phyloP scores from a whole-genome alignment of 1,140 invertebrate genomes.

The Papilio machaon region DNA sequence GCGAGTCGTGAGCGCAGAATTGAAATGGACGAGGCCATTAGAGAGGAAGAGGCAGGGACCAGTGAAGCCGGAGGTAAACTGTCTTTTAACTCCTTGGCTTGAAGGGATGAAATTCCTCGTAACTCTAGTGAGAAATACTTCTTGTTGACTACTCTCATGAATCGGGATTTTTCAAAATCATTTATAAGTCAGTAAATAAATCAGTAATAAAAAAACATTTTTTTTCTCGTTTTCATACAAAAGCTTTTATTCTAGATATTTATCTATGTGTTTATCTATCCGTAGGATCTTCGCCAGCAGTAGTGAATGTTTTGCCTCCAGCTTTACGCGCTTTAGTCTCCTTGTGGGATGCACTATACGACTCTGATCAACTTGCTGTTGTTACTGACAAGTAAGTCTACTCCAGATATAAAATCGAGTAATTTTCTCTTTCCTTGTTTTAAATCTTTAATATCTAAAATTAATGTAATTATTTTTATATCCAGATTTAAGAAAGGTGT shows the following conservation, averaged over 20 bases:
- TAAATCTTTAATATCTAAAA: not conserved
- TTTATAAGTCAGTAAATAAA: no score
- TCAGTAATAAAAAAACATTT: no score
- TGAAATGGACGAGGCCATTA: constrained; percentile 68
- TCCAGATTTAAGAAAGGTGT: constrained; percentile 52
- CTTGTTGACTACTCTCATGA: no score
- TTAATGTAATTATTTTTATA: constrained; percentile 26
- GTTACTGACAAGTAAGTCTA: constrained; percentile 68
- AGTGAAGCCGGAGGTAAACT: constrained; percentile 48
- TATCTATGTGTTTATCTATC: constrained; percentile 47
- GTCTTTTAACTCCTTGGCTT: not conserved
- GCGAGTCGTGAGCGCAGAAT: constrained; percentile 84
- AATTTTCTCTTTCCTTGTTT: not conserved
- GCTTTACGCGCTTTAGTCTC: constrained; percentile 92
- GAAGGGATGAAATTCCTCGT: not conserved
- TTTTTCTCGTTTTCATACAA: no score
- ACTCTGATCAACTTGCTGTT: constrained; percentile 62
- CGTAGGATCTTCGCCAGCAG: constrained; percentile 73
- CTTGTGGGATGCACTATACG: constrained; percentile 94
- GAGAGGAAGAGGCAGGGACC: constrained; percentile 83
- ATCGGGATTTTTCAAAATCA: no score
- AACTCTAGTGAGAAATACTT: no score
- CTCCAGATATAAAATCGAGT: no score
- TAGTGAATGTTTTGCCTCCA: constrained; percentile 90
- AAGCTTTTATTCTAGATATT: not conserved